Base-by-base conservation (phyloP, 2,113 vertebrate species). In the Melanocharis versteri region DNA sequence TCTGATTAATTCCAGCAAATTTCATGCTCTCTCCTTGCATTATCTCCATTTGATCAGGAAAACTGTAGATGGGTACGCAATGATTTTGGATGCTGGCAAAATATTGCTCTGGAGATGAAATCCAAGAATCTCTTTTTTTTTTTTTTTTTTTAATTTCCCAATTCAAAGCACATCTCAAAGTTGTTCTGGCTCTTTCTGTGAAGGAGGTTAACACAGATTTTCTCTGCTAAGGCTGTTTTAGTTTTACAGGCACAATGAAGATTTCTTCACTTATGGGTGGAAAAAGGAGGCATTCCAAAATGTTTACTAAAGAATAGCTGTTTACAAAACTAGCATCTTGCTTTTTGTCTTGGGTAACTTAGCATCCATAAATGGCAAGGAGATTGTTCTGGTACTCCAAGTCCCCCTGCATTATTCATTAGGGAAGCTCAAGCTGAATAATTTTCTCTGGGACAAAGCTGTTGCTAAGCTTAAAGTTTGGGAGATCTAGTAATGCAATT, bases 381-480 rank as follows among this genome's bases (percentile, higher is more conserved):
- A 96, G 93, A 97, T 95, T 95, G 95, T 95, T 98, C 96, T 97
- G 95, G 97, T 96, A 97, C 97, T 97, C 95, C 92, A 96, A 97
- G 97, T 98, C 87, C 83, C 87, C 70, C 96, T 96, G 97, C 97
- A 98, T 98, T 97, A 98, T 98, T 98, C 98, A 98, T 98, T 92
- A 98, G 97, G 89, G 96, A 96, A 98, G 86, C 90, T 97, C 78
- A 90, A 96, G 96, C 93, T 96, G 98, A 98, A 98, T 97, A 96
- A 97, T 96, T 98, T 98, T 98, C 93, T 96, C 89, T 95, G 95
- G 96, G 96, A 99, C 98, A 99, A 99, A 99, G 98, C 99, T 98
- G 99, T 99, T 99, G 99, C 99, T 99, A 99, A 99, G 99, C 97
- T 98, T 96, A 95, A 97, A 96, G 97, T 96, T 97, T 98, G 88